phyloP scores from a whole-genome alignment of 2,888 invertebrate genomes.

The Cheilosia vernalis region DNA sequence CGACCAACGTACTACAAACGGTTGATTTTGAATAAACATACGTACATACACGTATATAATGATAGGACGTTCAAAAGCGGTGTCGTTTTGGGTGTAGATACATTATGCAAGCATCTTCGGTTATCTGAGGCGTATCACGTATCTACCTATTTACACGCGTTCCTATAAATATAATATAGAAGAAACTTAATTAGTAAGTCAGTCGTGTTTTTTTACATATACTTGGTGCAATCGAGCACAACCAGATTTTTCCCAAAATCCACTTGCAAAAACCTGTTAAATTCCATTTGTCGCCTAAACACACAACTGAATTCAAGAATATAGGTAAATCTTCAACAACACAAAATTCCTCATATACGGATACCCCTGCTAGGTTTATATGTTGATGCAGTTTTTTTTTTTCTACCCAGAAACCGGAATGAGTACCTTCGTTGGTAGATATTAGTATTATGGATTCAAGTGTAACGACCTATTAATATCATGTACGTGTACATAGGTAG shows the following conservation, averaged over 20 bases:
- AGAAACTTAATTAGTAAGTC: no score
- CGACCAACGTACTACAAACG: neutral
- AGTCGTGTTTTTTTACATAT: neutral
- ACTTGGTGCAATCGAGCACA: neutral
- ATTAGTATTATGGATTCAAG: conserved; percentile 7
- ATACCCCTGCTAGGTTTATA: neutral
- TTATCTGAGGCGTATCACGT: no score
- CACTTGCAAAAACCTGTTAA: conserved; percentile 10
- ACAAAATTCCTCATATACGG: neutral
- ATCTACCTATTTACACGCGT: no score
- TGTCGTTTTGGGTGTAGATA: no score
- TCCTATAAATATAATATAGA: no score
- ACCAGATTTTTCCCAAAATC: neutral
- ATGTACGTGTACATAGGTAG: neutral
- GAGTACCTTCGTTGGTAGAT: neutral
- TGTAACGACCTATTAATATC: conserved; percentile 26
- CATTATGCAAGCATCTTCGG: no score
- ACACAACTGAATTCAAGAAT: neutral
- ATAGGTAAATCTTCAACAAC: neutral
- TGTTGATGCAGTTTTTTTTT: neutral
- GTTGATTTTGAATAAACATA: no score
- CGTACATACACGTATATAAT: no score
- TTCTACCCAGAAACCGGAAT: conserved; percentile 21
- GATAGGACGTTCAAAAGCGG: no score
- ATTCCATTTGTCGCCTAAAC: neutral